phyloP scores from a whole-genome alignment of 2,113 vertebrate species.

The Rhadina sibilatrix region DNA sequence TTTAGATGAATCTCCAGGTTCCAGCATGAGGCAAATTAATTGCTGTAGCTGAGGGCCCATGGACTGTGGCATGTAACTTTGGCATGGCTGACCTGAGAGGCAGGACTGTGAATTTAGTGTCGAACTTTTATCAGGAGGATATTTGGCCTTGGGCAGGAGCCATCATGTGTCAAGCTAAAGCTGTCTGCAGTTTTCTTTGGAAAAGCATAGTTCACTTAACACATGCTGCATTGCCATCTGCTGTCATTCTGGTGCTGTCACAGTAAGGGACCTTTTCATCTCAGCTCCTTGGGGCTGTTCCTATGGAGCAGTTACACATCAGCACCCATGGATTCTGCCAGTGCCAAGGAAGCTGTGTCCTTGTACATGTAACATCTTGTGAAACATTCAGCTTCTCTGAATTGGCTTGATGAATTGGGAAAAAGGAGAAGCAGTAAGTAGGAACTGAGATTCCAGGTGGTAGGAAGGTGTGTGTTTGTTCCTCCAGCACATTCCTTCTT shows the following conservation, averaged over 20 bases:
- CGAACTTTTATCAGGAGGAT: background rate
- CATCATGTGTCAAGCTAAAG: rapidly evolving
- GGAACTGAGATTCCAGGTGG: background rate
- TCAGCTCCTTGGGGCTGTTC: background rate
- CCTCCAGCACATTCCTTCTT: background rate
- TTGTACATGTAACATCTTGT: too few species aligned
- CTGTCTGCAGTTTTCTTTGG: background rate
- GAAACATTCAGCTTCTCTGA: background rate
- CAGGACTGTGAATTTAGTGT: background rate
- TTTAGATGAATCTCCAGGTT: constrained; percentile 19
- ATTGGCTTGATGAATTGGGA: background rate
- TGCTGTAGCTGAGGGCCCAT: background rate
- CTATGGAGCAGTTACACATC: background rate
- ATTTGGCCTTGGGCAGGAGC: background rate
- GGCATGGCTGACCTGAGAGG: background rate
- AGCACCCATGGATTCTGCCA: rapidly evolving
- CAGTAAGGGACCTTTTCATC: background rate
- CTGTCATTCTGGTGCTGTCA: background rate
- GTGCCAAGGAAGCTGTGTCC: background rate
- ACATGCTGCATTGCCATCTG: background rate
- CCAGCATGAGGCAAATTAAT: background rate
- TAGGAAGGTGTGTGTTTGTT: background rate
- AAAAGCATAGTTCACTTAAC: background rate
- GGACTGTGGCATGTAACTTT: background rate
- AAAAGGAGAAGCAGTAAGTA: background rate